Evolutionary conservation across 1,140 invertebrate species (phyloP).

Genomic region (Eriosoma lanigerum): DNA sequence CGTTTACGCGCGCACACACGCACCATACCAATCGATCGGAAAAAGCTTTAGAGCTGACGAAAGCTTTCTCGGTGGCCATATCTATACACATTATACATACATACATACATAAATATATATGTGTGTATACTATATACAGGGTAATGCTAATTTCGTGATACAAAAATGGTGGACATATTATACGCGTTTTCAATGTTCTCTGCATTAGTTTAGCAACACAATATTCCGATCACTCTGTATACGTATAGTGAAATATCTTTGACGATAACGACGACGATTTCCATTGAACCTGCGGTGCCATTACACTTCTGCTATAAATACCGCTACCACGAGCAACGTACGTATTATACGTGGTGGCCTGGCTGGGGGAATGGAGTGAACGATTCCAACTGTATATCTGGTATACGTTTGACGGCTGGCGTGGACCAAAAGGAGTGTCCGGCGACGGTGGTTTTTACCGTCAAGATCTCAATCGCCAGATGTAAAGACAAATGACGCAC

Average conservation of each 20-base stretch:
- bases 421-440: not conserved
- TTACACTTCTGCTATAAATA: not conserved
- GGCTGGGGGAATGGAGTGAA: not conserved
- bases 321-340: not conserved
- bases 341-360: not conserved
- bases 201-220: no score
- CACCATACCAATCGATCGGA: slow-evolving; percentile 40
- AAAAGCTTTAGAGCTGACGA: slow-evolving; percentile 49
- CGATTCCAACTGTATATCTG: slow-evolving; percentile 26
- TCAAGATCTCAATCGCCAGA: slow-evolving; percentile 17
- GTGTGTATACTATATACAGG: no score
- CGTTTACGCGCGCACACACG: not conserved
- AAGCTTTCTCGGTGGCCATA: slow-evolving; percentile 11
- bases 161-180: no score
- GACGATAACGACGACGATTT: slow-evolving; percentile 9
- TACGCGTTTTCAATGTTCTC: no score
- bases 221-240: no score
- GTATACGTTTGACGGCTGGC: not conserved
- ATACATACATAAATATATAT: not conserved
- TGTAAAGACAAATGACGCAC: slow-evolving; percentile 41
- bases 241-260: slow-evolving; percentile 38
- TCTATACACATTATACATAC: not conserved
- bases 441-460: slow-evolving; percentile 16
- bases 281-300: no score
- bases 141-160: no score